phyloP scores from a whole-genome alignment of 2,113 vertebrate genomes.

The Grus americana region DNA sequence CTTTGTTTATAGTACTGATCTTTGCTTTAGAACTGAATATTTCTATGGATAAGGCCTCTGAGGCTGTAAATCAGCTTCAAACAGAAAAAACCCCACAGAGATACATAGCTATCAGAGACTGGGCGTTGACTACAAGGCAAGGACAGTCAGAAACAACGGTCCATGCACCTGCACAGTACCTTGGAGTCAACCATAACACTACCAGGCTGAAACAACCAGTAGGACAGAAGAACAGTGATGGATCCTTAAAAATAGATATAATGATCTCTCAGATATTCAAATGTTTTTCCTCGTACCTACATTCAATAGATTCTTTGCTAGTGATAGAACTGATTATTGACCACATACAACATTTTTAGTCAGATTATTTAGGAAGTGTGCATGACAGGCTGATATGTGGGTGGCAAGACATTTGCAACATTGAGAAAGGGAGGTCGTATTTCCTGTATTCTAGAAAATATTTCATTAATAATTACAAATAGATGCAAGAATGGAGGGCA shows the following conservation, averaged over 20 bases:
- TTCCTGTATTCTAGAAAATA: not conserved
- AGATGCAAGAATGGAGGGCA: not conserved
- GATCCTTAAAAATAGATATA: not conserved
- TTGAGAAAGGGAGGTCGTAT: not conserved
- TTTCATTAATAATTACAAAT: not conserved
- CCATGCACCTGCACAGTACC: accelerated
- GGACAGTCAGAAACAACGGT: not conserved
- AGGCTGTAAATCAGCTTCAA: not conserved
- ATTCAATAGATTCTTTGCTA: not conserved
- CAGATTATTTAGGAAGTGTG: not conserved
- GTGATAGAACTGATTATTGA: not conserved
- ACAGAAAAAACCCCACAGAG: not conserved
- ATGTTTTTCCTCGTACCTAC: not conserved
- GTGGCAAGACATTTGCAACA: not conserved
- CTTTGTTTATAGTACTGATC: not conserved
- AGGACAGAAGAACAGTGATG: not conserved
- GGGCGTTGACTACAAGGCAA: not conserved
- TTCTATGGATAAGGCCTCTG: not conserved
- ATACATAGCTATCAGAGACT: not conserved
- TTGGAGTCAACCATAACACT: not conserved
- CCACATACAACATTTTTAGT: not conserved
- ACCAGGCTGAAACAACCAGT: not conserved
- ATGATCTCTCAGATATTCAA: not conserved
- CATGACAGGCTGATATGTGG: not conserved
- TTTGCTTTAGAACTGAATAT: not conserved